Evolutionary conservation across 2,113 vertebrate genomes (phyloP).

Genomic region (Gopherus evgoodei): DNA sequence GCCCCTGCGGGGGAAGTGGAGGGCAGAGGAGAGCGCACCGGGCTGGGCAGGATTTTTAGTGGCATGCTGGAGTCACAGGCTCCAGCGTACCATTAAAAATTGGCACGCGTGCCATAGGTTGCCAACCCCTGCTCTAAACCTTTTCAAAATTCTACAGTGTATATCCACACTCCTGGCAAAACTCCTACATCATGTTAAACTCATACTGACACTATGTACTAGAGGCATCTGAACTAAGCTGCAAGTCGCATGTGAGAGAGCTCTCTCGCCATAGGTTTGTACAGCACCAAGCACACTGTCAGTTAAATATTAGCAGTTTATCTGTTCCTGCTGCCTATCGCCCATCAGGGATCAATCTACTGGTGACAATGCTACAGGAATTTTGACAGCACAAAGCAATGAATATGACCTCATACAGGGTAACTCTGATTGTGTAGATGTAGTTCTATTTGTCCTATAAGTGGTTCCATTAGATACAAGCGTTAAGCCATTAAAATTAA

Average conservation of each 20-base stretch:
- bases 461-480: neutral
- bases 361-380: slow-evolving; percentile 58
- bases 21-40: too few species aligned
- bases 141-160: neutral
- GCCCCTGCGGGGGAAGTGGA: too few species aligned
- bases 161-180: neutral
- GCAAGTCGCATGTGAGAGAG: neutral
- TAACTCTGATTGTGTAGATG: neutral
- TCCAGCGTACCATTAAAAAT: too few species aligned
- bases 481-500: neutral
- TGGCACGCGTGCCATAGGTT: too few species aligned
- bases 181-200: slow-evolving; percentile 27
- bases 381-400: slow-evolving; percentile 40
- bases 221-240: neutral
- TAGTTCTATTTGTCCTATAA: neutral
- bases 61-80: too few species aligned
- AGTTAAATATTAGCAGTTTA: slow-evolving; percentile 48
- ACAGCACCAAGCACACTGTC: neutral
- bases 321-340: slow-evolving; percentile 36
- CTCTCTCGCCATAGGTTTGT: slow-evolving; percentile 8
- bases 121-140: neutral
- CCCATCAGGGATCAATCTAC: slow-evolving; percentile 22
- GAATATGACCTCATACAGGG: slow-evolving; percentile 14
- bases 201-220: neutral
- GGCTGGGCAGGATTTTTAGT: too few species aligned